Base-by-base conservation (phyloP, 2,113 vertebrate genomes). In the Canis aureus region DNA sequence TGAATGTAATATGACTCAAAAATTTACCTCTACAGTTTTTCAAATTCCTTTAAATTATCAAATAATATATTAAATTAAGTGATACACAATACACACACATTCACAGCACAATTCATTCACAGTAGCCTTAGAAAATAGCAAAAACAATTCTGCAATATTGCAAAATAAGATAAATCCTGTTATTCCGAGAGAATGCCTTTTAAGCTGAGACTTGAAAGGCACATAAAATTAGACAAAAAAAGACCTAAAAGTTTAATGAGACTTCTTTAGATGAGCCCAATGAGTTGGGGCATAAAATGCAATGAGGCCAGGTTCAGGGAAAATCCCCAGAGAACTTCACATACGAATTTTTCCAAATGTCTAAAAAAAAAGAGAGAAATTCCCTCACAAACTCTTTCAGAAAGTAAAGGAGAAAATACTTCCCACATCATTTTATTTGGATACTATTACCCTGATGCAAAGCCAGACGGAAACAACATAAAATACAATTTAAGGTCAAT, bases 321-420 rank as follows among this genome's bases (percentile, higher is more conserved):
- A 97, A 96, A 69, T 13, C 8, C 6, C 1, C n/a, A 78, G 25
- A 64, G 57, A 20, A 35, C 11, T 53, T 76, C 11, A 51, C 32
- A 64, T 69, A n/a, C 60, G n/a, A 93, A 57, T 80, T 93, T 20
- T 55, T 76, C 71, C 16, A 79, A 71, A 89, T 76, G 51, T 49
- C 78, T 84, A 43, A 90, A 71, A 90, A 90, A 89, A 43, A 43
- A 76, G 17, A 89, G 89, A 57, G 57, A 64, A 55, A 89, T 79
- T 66, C 5, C 49, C 66, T 71, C 8, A 23, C n/a, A 55, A 78
- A 57, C 53, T 79, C 8, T 89, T 78, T 74, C 59, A 69, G 60
- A 69, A 82, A 87, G 74, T 86, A 62, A 73, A 67, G 29, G 38
- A 76, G 59, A 16, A 11, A 79, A 71, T 20, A 64, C 20, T 53